These are phyloP conservation scores for Hippoglossus hippoglossus DNA, from an alignment of 2,797 vertebrate genomes.

Conservation along the genomic window DNA sequence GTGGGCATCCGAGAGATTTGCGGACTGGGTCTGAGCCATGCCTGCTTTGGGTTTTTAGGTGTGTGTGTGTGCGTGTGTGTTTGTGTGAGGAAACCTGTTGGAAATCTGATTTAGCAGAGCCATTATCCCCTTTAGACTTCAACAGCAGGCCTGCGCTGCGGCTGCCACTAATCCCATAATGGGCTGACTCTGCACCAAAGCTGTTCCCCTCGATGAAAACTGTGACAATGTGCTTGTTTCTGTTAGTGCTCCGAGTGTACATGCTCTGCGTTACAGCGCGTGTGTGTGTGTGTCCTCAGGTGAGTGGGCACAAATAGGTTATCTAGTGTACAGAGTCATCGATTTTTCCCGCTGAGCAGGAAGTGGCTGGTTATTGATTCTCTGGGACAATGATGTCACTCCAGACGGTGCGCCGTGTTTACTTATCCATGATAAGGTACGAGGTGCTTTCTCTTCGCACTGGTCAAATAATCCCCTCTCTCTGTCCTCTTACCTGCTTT, in stretches of 20 bases:
- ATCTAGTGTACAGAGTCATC: constrained; percentile 80
- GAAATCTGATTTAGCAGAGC: constrained; percentile 72
- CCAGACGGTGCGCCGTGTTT: constrained; percentile 74
- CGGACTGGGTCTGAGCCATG: constrained; percentile 33
- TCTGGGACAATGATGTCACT: constrained; percentile 81
- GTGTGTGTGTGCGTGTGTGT: constrained; percentile 21
- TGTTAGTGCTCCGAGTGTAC: constrained; percentile 54
- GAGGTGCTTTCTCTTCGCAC: constrained; percentile 65
- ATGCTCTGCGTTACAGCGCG: constrained; percentile 46
- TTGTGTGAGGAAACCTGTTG: constrained; percentile 62
- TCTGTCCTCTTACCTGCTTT: constrained; percentile 54
- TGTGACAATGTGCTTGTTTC: constrained; percentile 62
- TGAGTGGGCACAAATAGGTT: constrained; percentile 79
- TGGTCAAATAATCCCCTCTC: constrained; percentile 76
- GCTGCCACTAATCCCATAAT: constrained; percentile 75
- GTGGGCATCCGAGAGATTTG: constrained; percentile 55
- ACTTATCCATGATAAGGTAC: constrained; percentile 80
- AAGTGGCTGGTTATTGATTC: constrained; percentile 84
- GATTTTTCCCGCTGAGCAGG: constrained; percentile 76
- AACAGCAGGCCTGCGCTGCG: constrained; percentile 58
- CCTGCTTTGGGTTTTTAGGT: constrained; percentile 37
- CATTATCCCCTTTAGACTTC: constrained; percentile 71
- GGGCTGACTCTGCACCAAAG: constrained; percentile 71
- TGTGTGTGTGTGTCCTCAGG: constrained; percentile 66
- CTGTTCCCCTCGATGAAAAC: constrained; percentile 61